Conservation (phyloP, 2,113 vertebrate species). For the Polypterus senegalus region DNA sequence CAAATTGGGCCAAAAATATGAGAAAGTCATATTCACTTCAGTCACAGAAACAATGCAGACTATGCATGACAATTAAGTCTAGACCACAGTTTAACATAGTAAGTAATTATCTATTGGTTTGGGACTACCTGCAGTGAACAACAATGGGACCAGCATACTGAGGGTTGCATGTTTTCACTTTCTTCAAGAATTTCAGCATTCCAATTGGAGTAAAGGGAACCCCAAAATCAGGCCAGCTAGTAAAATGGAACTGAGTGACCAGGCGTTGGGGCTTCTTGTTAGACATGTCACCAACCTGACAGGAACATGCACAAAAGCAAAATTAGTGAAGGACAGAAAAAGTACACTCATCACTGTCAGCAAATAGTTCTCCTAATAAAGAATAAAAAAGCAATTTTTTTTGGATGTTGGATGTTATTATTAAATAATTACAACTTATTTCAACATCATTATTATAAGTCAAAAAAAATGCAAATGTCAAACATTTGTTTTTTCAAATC, state of each 20-base stretch:
- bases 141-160: constrained; percentile 87
- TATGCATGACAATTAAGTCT: no score
- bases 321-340: neutral
- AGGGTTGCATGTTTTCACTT: constrained; percentile 88
- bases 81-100: no score
- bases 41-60: no score
- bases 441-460: no score
- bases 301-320: constrained; percentile 4
- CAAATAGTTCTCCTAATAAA: neutral
- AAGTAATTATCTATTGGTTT: no score
- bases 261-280: constrained; percentile 93
- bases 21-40: no score
- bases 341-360: neutral
- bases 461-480: no score
- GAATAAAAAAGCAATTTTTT: neutral
- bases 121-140: constrained; percentile 83
- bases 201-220: constrained; percentile 94
- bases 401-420: neutral
- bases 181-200: constrained; percentile 97
- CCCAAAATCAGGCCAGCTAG: constrained; percentile 96
- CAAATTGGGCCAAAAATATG: no score
- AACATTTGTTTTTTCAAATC: no score
- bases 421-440: no score
- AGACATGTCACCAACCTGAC: constrained; percentile 81
- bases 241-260: constrained; percentile 96